Percentiles rank a stretch among this genome's conserved stretches.
phyloP scores from a whole-genome alignment of 2,797 vertebrate genomes.

The Prionace glauca region DNA sequence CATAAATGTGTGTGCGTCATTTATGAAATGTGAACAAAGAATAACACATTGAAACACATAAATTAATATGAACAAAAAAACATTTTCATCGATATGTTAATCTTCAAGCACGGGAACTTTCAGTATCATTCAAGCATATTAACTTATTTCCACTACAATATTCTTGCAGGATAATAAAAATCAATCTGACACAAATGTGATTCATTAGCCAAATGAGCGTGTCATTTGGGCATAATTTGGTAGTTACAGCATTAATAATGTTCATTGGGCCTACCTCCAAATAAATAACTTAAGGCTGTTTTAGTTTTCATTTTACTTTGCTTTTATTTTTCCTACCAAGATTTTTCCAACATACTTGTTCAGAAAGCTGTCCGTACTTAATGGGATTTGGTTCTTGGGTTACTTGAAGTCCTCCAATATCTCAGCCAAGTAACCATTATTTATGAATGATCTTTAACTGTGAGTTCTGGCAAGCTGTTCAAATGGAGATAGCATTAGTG shows the following conservation, averaged over 20 bases:
- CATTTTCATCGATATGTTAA: not conserved
- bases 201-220: not conserved
- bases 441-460: not conserved
- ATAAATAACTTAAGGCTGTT: not conserved
- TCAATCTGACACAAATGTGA: not conserved
- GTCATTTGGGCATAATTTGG: not conserved
- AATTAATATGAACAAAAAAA: no score
- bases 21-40: not conserved
- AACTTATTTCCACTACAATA: not conserved
- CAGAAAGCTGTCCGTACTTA: not conserved
- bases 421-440: not conserved
- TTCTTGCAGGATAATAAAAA: not conserved
- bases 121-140: not conserved
- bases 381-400: not conserved
- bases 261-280: not conserved
- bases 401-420: not conserved
- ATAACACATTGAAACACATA: not conserved
- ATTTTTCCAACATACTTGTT: not conserved
- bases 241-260: not conserved
- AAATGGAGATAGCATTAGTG: not conserved
- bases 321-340: not conserved
- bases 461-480: not conserved
- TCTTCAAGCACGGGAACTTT: not conserved
- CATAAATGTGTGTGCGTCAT: not conserved
- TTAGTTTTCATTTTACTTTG: not conserved